Conservation (phyloP, 2,797 vertebrate genomes). For the Paedocypris micromegethes region DNA sequence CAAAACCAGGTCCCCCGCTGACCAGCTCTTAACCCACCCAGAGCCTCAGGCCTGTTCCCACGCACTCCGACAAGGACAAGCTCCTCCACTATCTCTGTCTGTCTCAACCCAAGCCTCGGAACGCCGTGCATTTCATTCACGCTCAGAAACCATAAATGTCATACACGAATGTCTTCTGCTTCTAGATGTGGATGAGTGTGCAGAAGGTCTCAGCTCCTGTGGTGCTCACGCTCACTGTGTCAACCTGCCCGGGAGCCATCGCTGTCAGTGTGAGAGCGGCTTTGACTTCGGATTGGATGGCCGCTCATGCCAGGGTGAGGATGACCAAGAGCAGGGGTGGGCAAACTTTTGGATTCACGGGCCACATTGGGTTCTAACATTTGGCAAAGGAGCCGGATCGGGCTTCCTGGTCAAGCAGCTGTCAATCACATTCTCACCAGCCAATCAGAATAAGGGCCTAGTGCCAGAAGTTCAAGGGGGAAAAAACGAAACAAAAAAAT, state of each 20-base stretch:
- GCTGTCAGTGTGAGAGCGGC: conserved; percentile 76
- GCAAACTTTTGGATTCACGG: neutral
- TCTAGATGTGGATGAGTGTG: conserved; percentile 85
- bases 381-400: too few species aligned
- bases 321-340: too few species aligned
- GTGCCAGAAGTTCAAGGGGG: too few species aligned
- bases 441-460: too few species aligned
- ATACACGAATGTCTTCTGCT: neutral
- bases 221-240: conserved; percentile 74
- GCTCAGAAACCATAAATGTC: too few species aligned
- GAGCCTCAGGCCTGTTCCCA: conserved; percentile 37
- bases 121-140: neutral
- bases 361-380: neutral
- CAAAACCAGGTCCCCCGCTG: conserved; percentile 47
- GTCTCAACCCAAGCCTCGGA: conserved; percentile 33
- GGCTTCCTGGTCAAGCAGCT: too few species aligned
- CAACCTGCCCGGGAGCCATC: conserved; percentile 77
- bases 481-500: too few species aligned
- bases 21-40: conserved; percentile 19
- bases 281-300: conserved; percentile 67
- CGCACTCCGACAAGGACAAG: conserved; percentile 22
- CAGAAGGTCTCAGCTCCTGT: conserved; percentile 64
- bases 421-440: too few species aligned
- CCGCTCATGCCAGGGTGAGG: conserved; percentile 63
- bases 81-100: conserved; percentile 29